Base-by-base conservation (phyloP, 1,140 invertebrate genomes). In the Drosophila baimaii region DNA sequence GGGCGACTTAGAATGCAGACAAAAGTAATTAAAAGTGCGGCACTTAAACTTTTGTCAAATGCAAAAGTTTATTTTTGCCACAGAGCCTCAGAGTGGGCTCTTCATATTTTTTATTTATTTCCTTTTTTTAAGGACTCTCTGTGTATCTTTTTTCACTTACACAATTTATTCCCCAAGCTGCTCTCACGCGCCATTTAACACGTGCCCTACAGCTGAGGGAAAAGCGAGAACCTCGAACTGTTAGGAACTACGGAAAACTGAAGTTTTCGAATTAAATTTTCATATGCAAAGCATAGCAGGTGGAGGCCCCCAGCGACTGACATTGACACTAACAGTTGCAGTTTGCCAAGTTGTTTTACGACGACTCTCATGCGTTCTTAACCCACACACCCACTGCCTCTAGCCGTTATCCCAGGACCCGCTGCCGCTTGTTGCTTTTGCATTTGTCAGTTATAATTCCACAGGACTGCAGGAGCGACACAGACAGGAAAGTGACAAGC, bases 11-110 rank as follows among this genome's bases (percentile, higher is more conserved):
- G 52, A 49, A 51, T 81, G 74, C 73, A 88, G 84, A 88, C 83
- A 89, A 88, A 88, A 88, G 83, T 88, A 88, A 88, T 88, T 88
- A 88, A 88, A 88, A 88, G 76, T 88, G 83, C 79, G 83, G 72
- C 84, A 86, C 83, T 86, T 82, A 69, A 82, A 86, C 83, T 86
- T 86, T 79, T 77, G 61, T 76, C 75, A 81, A 81, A 83, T 76
- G 74, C 83, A 73, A 83, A 86, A 86, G 63, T 88, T 86, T 86
- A 71, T 68, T 85, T 81, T 78, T 81, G 82, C 66, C 70, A 52
- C 59, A 77, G 31, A 58, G 59, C 66, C 27, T 49, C 72, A n/a
- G n/a, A n/a, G n/a, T 29, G 41, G n/a, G 41, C 23, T 68, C 55
- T 27, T 51, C 55, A 23, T 51, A 21, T 74, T 63, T 43, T 37